Evolutionary conservation across 2,113 vertebrate genomes (phyloP).

Genomic region (Sinocyclocheilus grahami): DNA sequence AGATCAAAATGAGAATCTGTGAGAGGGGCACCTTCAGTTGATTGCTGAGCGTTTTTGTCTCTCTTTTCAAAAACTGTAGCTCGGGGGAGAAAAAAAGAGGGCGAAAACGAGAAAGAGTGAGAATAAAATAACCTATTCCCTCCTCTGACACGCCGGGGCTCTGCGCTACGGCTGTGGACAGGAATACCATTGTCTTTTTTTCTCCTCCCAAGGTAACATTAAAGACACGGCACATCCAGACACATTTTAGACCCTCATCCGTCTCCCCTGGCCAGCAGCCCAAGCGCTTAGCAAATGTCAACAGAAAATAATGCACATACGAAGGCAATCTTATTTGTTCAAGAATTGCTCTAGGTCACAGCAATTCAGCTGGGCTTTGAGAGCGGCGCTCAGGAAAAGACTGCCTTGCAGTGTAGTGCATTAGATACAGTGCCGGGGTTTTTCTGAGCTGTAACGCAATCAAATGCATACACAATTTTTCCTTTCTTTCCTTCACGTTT

Average conservation of each 20-base stretch:
- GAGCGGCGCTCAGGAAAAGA: constrained; percentile 36
- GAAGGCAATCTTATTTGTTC: constrained; percentile 83
- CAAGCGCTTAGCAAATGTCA: constrained; percentile 81
- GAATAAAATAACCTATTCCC: constrained; percentile 71
- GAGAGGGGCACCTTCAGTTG: constrained; percentile 53
- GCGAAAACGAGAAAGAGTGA: constrained; percentile 24
- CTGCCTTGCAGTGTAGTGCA: constrained; percentile 51
- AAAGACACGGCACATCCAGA: constrained; percentile 73
- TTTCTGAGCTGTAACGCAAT: constrained; percentile 60
- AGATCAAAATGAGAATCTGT: constrained; percentile 54
- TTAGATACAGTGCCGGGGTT: constrained; percentile 55
- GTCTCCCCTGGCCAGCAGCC: constrained; percentile 79
- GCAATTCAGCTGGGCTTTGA: constrained; percentile 70
- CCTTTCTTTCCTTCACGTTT: constrained; percentile 36
- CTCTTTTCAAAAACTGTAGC: constrained; percentile 46
- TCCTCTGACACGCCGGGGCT: constrained; percentile 66
- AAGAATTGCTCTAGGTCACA: constrained; percentile 80
- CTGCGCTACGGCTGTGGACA: constrained; percentile 60
- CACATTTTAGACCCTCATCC: constrained; percentile 77
- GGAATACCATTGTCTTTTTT: constrained; percentile 62
- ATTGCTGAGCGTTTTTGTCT: constrained; percentile 50
- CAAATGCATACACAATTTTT: constrained; percentile 52
- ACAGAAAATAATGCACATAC: constrained; percentile 82
- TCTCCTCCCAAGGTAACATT: constrained; percentile 74
- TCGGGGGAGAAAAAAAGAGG: background rate